phyloP scores from a whole-genome alignment of 2,888 invertebrate species.

The Cistogaster globosa region DNA sequence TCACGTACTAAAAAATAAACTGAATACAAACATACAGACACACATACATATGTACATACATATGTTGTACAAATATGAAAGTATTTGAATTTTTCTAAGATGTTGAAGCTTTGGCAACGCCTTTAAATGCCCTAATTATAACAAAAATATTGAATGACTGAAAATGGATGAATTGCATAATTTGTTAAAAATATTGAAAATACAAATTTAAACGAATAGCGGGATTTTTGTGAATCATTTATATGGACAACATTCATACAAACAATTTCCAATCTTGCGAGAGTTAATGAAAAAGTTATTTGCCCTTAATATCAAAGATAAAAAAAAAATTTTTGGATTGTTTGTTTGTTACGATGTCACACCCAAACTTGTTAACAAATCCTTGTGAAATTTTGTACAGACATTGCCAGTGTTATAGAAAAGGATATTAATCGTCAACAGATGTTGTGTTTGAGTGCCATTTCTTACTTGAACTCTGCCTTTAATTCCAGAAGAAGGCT shows the following conservation, averaged over 20 bases:
- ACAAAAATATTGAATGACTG: constrained; percentile 52
- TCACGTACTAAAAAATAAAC: constrained; percentile 71
- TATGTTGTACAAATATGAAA: background rate
- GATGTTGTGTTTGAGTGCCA: no score
- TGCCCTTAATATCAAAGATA: no score
- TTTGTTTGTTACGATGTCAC: no score
- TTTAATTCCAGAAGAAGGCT: no score
- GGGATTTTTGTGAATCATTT: constrained; percentile 59
- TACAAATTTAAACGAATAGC: constrained; percentile 42
- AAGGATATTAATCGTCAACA: no score
- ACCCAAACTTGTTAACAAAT: no score
- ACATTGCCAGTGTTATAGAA: no score
- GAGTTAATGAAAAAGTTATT: background rate
- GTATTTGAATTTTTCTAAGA: constrained; percentile 35
- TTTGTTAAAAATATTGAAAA: background rate
- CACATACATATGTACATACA: background rate
- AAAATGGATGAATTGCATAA: constrained; percentile 55
- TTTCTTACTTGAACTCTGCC: no score
- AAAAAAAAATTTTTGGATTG: no score
- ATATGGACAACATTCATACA: constrained; percentile 23
- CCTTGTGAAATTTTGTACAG: no score
- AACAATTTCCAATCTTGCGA: background rate
- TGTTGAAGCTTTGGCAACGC: constrained; percentile 65
- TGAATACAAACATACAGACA: constrained; percentile 10
- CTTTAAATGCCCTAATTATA: constrained; percentile 62